These are phyloP conservation scores for Ascaphus truei DNA, from an alignment of 2,113 vertebrate species.

Conservation along the genomic window DNA sequence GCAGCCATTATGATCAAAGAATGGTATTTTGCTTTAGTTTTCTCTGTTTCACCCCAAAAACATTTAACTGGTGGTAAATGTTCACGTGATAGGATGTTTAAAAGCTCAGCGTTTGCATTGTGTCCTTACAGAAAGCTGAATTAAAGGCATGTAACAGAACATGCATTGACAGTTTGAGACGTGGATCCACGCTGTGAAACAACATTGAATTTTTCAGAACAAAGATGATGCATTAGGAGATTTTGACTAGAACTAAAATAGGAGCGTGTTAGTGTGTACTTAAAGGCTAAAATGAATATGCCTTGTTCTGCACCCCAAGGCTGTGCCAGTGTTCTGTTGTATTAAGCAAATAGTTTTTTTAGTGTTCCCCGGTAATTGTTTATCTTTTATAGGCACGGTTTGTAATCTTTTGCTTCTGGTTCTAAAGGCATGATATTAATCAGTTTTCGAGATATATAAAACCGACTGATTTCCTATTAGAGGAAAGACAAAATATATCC, in stretches of 20 bases:
- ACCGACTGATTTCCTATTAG: no score
- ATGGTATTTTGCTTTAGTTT: no score
- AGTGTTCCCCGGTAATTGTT: neutral
- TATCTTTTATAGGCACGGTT: neutral
- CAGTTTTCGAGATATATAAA: no score
- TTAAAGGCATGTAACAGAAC: neutral
- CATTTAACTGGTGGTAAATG: no score
- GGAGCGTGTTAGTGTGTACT: neutral
- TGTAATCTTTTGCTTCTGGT: no score
- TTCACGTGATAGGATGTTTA: no score
- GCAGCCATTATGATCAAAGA: no score
- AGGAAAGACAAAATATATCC: no score
- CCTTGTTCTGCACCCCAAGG: constrained; percentile 2
- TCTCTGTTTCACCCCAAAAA: no score
- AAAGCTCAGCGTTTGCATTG: no score
- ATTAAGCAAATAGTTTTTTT: constrained; percentile 2
- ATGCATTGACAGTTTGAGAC: neutral
- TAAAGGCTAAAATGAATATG: constrained; percentile 11
- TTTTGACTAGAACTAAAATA: constrained; percentile 8
- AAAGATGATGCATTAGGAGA: constrained; percentile 19
- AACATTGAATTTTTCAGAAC: constrained; percentile 21
- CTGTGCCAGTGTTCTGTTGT: neutral
- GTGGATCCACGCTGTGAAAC: neutral
- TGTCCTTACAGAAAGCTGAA: constrained; percentile 1
- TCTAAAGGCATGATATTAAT: no score